These are phyloP conservation scores for Accipiter cooperii DNA, from an alignment of 2,113 vertebrate species.

Conservation along the genomic window DNA sequence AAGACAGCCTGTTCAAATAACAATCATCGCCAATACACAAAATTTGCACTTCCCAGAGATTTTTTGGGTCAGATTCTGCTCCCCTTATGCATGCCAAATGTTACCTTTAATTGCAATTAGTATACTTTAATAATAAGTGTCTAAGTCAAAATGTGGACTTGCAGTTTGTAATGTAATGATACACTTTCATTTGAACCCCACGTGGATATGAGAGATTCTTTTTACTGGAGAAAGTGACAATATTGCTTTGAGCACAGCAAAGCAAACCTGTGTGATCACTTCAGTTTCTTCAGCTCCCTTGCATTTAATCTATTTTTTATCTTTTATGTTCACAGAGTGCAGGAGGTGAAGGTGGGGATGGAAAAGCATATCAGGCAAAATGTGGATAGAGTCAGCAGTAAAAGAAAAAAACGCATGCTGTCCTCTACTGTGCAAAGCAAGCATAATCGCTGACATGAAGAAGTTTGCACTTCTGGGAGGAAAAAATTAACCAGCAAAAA, in stretches of 20 bases:
- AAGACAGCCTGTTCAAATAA: background rate
- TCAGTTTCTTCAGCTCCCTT: background rate
- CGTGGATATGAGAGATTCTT: background rate
- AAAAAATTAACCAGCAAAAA: background rate
- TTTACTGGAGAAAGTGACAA: background rate
- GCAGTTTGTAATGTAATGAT: background rate
- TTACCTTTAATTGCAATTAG: background rate
- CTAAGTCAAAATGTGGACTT: background rate
- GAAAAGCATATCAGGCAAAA: slow-evolving; percentile 41
- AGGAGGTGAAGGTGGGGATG: slow-evolving; percentile 25
- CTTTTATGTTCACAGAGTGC: background rate
- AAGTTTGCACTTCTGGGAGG: background rate
- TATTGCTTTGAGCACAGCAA: background rate
- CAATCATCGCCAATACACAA: background rate
- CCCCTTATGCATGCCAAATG: background rate
- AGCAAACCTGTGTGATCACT: background rate
- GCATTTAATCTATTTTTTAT: slow-evolving; percentile 36
- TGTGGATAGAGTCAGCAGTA: slow-evolving; percentile 43
- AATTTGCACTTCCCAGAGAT: background rate
- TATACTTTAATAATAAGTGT: background rate
- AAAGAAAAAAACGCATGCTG: slow-evolving; percentile 16
- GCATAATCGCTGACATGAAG: background rate
- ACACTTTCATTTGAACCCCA: background rate
- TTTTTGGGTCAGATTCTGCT: background rate
- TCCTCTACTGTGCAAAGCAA: slow-evolving; percentile 39